These are phyloP conservation scores for Grus americana DNA, from an alignment of 2,113 vertebrate species.

Conservation along the genomic window DNA sequence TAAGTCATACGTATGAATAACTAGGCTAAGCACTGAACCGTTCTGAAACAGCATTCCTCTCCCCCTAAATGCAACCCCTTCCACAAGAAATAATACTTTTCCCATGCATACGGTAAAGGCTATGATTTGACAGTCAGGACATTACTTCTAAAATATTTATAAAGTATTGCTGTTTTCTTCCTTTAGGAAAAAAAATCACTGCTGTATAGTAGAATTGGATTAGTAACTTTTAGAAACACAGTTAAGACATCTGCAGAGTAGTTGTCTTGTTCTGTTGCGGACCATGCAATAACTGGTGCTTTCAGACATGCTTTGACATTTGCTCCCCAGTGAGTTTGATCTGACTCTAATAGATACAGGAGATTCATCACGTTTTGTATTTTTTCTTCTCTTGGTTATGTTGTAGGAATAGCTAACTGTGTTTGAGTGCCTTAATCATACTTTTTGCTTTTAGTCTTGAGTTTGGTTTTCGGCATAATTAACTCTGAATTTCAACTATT, in stretches of 20 bases:
- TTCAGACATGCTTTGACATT: background rate
- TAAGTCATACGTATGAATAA: background rate
- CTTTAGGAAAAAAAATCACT: background rate
- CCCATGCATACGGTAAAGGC: background rate
- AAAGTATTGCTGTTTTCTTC: background rate
- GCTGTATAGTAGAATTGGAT: background rate
- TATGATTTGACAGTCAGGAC: background rate
- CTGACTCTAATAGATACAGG: background rate
- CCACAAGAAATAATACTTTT: background rate
- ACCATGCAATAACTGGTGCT: background rate
- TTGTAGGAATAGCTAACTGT: background rate
- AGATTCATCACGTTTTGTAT: background rate
- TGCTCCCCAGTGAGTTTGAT: background rate
- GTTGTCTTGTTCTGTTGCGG: background rate
- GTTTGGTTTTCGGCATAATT: background rate
- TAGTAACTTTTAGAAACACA: background rate
- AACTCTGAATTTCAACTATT: background rate
- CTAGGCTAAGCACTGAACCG: background rate
- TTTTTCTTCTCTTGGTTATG: background rate
- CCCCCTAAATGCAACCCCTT: background rate
- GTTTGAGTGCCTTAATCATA: background rate
- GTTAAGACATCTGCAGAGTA: background rate
- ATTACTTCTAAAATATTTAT: background rate
- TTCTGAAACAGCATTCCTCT: background rate
- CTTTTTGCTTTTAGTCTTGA: background rate